These are phyloP conservation scores for Drosophila imparisetae DNA, from an alignment of 2,888 invertebrate genomes.

Conservation along the genomic window DNA sequence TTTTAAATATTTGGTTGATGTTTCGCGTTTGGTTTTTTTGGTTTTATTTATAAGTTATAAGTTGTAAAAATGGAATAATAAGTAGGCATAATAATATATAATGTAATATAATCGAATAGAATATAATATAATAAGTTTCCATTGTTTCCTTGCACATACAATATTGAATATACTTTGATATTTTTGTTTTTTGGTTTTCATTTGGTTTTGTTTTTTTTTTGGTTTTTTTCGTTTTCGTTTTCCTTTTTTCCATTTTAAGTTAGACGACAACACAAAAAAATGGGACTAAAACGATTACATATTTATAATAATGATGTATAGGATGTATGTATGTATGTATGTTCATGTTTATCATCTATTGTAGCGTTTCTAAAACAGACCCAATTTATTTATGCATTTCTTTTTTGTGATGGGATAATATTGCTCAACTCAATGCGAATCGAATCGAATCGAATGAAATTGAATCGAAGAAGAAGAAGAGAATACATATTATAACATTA, in stretches of 20 bases:
- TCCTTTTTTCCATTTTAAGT: slow-evolving; percentile 42
- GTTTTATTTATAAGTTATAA: slow-evolving; percentile 73
- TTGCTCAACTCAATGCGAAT: slow-evolving; percentile 64
- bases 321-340: slow-evolving; percentile 1
- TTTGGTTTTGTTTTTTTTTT: slow-evolving; percentile 13
- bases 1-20: slow-evolving; percentile 35
- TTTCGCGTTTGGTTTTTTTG: slow-evolving; percentile 42
- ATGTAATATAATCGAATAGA: slow-evolving; percentile 74
- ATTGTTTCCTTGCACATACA: slow-evolving; percentile 67
- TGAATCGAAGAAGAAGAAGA: slow-evolving; percentile 60
- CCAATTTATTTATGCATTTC: neutral
- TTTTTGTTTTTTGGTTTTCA: slow-evolving; percentile 2
- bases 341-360: slow-evolving; percentile 25
- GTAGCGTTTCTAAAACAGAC: slow-evolving; percentile 48
- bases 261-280: slow-evolving; percentile 70
- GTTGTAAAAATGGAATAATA: slow-evolving; percentile 80
- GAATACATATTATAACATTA: slow-evolving; percentile 51
- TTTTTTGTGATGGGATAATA: neutral
- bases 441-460: slow-evolving; percentile 58
- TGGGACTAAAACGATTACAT: slow-evolving; percentile 48
- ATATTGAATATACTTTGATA: slow-evolving; percentile 71
- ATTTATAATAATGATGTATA: slow-evolving; percentile 42
- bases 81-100: slow-evolving; percentile 75
- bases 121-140: slow-evolving; percentile 70
- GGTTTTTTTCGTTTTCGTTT: slow-evolving; percentile 23